These are phyloP conservation scores for Sclerodermus sp. DNA, from an alignment of 2,888 invertebrate species.

Conservation along the genomic window DNA sequence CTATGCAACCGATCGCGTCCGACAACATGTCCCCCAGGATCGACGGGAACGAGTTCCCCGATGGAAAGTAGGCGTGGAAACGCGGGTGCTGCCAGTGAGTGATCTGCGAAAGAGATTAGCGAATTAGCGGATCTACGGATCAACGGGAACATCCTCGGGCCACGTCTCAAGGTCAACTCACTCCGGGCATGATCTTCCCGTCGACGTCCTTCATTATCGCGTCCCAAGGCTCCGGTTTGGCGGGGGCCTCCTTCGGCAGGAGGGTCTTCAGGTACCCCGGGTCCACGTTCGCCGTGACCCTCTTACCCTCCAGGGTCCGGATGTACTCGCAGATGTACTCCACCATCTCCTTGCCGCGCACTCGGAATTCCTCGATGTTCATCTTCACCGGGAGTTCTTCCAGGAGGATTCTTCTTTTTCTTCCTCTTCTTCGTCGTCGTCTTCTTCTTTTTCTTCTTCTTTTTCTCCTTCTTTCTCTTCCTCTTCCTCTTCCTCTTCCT, in stretches of 20 bases:
- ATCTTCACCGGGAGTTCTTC: constrained; percentile 66
- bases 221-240: constrained; percentile 83
- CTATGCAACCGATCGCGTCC: constrained; percentile 94
- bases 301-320: constrained; percentile 73
- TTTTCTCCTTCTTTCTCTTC: too few species aligned
- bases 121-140: too few species aligned
- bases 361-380: constrained; percentile 87
- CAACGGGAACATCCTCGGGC: neutral
- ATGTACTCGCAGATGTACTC: constrained; percentile 92
- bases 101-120: constrained; percentile 35
- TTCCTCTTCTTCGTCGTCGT: too few species aligned
- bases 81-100: constrained; percentile 99
- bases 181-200: constrained; percentile 90
- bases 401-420: too few species aligned
- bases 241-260: constrained; percentile 80
- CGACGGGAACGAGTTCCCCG: constrained; percentile 96
- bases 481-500: too few species aligned
- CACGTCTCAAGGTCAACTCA: constrained; percentile 50
- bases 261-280: constrained; percentile 85
- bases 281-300: constrained; percentile 87
- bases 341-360: constrained; percentile 89
- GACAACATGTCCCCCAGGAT: constrained; percentile 97
- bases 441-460: too few species aligned
- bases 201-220: constrained; percentile 88
- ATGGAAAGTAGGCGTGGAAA: constrained; percentile 98